These are phyloP conservation scores for Drosophila funebris DNA, from an alignment of 1,140 invertebrate genomes.

Conservation along the genomic window DNA sequence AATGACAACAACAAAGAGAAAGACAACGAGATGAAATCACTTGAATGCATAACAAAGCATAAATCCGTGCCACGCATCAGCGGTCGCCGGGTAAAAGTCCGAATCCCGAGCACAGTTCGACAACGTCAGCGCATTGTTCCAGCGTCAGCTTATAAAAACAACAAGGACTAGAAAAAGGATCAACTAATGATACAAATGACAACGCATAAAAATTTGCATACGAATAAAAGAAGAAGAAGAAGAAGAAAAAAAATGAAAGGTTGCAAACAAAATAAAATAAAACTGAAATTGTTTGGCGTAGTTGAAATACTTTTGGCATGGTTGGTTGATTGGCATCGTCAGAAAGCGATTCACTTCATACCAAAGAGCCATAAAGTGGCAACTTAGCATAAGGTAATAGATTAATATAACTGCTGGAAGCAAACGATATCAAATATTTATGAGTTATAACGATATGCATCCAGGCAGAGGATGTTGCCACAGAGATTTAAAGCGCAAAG, in stretches of 20 bases:
- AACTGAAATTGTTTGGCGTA: constrained; percentile 24
- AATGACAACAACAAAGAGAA: background rate
- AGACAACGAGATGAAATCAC: constrained; percentile 34
- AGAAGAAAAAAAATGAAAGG: constrained; percentile 18
- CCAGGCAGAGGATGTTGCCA: background rate
- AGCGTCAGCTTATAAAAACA: background rate
- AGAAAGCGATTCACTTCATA: constrained; percentile 2
- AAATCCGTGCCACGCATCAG: constrained; percentile 41
- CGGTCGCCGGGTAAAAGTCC: constrained; percentile 21
- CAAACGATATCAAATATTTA: constrained; percentile 2
- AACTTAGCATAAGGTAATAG: background rate
- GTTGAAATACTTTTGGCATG: constrained; percentile 21
- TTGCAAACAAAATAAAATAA: background rate
- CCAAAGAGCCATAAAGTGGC: constrained; percentile 6
- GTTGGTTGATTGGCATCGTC: constrained; percentile 9
- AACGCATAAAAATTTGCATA: constrained; percentile 52
- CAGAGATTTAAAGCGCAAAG: background rate
- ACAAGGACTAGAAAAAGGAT: constrained; percentile 28
- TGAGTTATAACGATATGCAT: background rate
- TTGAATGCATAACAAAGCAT: constrained; percentile 59
- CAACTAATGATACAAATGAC: constrained; percentile 55
- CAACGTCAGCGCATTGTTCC: constrained; percentile 35
- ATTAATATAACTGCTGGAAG: constrained; percentile 4
- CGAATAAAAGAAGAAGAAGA: constrained; percentile 13
- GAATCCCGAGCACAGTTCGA: constrained; percentile 18